Evolutionary conservation across 2,888 invertebrate genomes (phyloP).

Genomic region (Oligia latruncula): DNA sequence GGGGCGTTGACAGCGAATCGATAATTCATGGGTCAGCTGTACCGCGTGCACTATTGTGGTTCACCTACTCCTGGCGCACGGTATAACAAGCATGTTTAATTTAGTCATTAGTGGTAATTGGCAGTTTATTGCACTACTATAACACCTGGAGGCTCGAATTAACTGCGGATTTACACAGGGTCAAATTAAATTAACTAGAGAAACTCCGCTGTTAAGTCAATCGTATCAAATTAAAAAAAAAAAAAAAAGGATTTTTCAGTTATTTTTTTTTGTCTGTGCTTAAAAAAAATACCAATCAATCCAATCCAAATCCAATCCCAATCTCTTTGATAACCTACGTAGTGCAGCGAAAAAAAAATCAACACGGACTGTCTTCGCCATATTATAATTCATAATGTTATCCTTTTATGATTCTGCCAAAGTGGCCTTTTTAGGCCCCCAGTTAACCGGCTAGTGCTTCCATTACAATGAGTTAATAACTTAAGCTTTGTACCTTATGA

Average conservation of each 20-base stretch:
- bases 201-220: too few species aligned
- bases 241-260: too few species aligned
- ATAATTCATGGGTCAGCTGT: constrained; percentile 38
- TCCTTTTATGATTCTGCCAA: too few species aligned
- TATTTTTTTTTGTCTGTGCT: too few species aligned
- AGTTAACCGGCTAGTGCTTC: background rate
- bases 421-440: too few species aligned
- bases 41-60: constrained; percentile 42
- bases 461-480: background rate
- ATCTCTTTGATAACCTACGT: too few species aligned
- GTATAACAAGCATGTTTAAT: constrained; percentile 37
- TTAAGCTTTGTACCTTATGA: background rate
- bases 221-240: too few species aligned
- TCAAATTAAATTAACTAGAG: background rate
- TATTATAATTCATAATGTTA: too few species aligned
- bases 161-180: background rate
- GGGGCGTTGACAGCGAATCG: constrained; percentile 42
- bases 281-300: too few species aligned
- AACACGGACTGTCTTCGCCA: too few species aligned
- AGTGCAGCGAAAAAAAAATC: too few species aligned
- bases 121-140: constrained; percentile 9
- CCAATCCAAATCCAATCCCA: too few species aligned
- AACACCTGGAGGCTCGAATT: constrained; percentile 1
- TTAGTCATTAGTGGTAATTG: constrained; percentile 38
- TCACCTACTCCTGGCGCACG: constrained; percentile 7